Percentiles rank a stretch among this genome's conserved stretches.
Conservation (phyloP, 1,140 invertebrate genomes). For the Drosophila yakuba region DNA sequence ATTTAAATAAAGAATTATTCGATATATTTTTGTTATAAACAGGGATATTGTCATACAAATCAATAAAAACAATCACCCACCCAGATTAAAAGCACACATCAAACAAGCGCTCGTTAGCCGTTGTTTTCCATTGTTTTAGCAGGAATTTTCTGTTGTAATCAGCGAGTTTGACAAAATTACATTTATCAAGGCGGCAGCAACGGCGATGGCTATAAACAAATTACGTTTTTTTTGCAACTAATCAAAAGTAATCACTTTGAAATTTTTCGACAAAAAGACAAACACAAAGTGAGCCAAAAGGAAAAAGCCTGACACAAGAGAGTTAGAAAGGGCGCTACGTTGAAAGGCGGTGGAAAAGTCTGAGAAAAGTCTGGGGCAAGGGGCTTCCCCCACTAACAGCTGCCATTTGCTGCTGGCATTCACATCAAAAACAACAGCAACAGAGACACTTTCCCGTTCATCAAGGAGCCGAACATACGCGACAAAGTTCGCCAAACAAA, state of each 20-base stretch:
- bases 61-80: constrained; percentile 6
- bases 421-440: constrained; percentile 51
- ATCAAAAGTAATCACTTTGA: constrained; percentile 83
- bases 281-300: constrained; percentile 66
- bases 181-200: constrained; percentile 68
- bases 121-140: constrained; percentile 33
- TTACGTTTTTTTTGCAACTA: constrained; percentile 82
- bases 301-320: constrained; percentile 62
- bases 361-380: neutral
- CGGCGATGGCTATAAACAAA: constrained; percentile 70
- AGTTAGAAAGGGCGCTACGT: constrained; percentile 47
- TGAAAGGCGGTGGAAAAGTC: neutral
- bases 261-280: constrained; percentile 73
- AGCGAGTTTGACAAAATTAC: constrained; percentile 69
- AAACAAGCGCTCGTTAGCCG: constrained; percentile 56
- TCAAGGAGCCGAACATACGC: constrained; percentile 57
- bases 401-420: constrained; percentile 71
- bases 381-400: constrained; percentile 50
- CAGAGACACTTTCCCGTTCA: constrained; percentile 75
- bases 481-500: constrained; percentile 78
- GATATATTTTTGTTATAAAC: constrained; percentile 1
- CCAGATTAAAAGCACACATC: constrained; percentile 16
- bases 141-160: constrained; percentile 64
- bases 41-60: neutral
- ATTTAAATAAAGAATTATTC: too few species aligned